Base-by-base conservation (phyloP, 2,797 vertebrate species). In the Sphenopsis melanotis region DNA sequence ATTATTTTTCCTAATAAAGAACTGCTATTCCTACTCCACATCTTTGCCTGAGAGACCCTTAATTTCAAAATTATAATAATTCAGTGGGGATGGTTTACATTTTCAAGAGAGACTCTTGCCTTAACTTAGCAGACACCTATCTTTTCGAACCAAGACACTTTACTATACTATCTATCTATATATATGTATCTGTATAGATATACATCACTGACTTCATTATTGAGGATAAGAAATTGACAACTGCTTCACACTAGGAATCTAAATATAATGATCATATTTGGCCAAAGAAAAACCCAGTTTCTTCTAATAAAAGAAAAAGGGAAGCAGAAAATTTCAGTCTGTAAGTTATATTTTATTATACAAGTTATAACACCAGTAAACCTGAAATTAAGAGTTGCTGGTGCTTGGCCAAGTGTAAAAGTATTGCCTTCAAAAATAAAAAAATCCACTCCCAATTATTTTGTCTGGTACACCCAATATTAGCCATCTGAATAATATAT, bases 151-250 rank as follows among this genome's bases (percentile, higher is more conserved):
- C 18, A 39, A 39, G 26, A 20, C 36, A 29, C 36, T 60, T 60
- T 89, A 64, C 39, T 23, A 83, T 74, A 60, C 63, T 30, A 52
- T n/a, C 6, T 53, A 53, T 32, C 18, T 53, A 19, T 52, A 30
- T 32, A 20, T 53, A 29, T 50, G 17, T 30, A 19, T 52, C 20
- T 21, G 20, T n/a, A n/a, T 55, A n/a, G 52, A 55, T 14, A n/a
- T n/a, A n/a, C 7, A 44, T 56, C 27, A 20, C 41, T 80, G 11
- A 61, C 24, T 86, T 50, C 42, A 85, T 83, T 96, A 63, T 72
- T 96, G 37, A 83, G 80, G 41, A 84, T 74, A 79, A 90, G n/a
- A 37, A 89, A 87, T 56, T 91, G 55, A 69, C 47, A 91, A 44
- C 22, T 78, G 13, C 27, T 90, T 97, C 63, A 78, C 24, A 52